Conservation (phyloP, 64 coral and sea anemone genomes). For the Montipora sp. region DNA sequence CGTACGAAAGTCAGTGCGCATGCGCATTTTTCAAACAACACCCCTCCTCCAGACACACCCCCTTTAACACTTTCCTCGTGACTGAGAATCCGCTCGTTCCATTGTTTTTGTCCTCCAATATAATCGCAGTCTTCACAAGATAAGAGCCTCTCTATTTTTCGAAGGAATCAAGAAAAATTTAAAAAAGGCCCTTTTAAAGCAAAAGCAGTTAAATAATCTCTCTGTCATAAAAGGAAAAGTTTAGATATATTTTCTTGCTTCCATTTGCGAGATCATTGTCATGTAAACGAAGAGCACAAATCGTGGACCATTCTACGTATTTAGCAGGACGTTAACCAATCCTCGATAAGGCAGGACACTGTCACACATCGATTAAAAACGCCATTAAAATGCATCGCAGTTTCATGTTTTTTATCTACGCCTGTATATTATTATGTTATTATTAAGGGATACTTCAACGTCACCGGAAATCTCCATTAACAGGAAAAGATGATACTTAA, state of each 20-base stretch:
- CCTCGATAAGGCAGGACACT: too few relatives aligned
- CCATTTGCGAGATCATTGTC: too few relatives aligned
- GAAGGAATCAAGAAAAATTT: background rate
- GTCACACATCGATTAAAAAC: too few relatives aligned
- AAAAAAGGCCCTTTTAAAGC: too few relatives aligned
- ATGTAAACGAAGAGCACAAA: too few relatives aligned
- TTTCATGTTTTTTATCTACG: background rate
- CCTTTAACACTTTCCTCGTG: background rate
- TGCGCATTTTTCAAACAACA: background rate
- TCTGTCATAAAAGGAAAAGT: too few relatives aligned
- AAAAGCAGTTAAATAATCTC: too few relatives aligned
- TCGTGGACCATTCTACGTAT: too few relatives aligned
- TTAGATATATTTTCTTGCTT: too few relatives aligned
- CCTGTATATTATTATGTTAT: background rate
- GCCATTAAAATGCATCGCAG: too few relatives aligned
- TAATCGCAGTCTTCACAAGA: background rate
- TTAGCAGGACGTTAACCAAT: too few relatives aligned
- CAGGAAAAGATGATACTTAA: background rate
- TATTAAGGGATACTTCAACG: background rate
- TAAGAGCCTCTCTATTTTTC: background rate
- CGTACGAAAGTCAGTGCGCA: background rate
- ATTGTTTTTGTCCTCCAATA: background rate
- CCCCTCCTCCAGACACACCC: background rate
- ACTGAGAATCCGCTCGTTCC: background rate
- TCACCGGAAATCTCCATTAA: slow-evolving; percentile 20